Evolutionary conservation across 92 coral and sea anemone genomes (phyloP).

Genomic region (Scolanthus callimorphus): DNA sequence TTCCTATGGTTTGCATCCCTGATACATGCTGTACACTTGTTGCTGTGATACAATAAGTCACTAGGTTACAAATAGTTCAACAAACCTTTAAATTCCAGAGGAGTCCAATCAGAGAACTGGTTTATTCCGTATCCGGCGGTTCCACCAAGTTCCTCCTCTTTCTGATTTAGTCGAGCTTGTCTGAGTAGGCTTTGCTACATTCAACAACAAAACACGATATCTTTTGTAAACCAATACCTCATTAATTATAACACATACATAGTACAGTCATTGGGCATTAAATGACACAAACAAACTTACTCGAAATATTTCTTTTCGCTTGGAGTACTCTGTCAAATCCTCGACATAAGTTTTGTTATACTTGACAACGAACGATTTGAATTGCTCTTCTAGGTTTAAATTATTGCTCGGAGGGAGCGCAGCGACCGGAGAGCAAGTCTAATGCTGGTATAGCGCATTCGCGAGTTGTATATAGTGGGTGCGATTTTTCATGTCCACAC

Average conservation of each 20-base stretch:
- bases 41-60: no score
- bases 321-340: slow-evolving; percentile 64
- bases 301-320: slow-evolving; percentile 62
- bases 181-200: slow-evolving; percentile 75
- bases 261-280: not conserved
- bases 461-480: no score
- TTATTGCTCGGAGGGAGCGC: no score
- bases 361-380: slow-evolving; percentile 48
- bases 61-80: no score
- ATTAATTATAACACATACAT: not conserved
- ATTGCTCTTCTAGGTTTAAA: slow-evolving; percentile 19
- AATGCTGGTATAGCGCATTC: no score
- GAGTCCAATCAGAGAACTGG: slow-evolving; percentile 94
- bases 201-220: not conserved
- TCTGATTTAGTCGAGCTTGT: slow-evolving; percentile 61
- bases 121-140: slow-evolving; percentile 91
- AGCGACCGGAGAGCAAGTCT: no score
- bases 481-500: no score
- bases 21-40: no score
- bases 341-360: slow-evolving; percentile 70
- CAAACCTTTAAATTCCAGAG: slow-evolving; percentile 84
- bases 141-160: slow-evolving; percentile 67
- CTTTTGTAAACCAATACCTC: no score
- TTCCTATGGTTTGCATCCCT: no score
- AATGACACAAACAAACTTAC: slow-evolving; percentile 35